Evolutionary conservation across 2,113 vertebrate genomes (phyloP).

Genomic region (Microcebus ravelobensis): DNA sequence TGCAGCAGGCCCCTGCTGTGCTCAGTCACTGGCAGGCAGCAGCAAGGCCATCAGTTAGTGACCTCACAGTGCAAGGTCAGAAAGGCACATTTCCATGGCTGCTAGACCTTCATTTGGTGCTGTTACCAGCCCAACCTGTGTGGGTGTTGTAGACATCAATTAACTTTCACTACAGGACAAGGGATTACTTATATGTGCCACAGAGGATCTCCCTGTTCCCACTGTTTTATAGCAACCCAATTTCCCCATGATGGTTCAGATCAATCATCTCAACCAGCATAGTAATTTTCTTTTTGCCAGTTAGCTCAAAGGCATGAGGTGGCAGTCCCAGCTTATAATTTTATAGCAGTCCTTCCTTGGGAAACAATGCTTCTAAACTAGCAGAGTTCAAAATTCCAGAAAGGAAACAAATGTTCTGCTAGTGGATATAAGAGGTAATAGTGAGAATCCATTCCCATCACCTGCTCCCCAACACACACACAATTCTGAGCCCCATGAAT

Average conservation of each 20-base stretch:
- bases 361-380: background rate
- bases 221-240: background rate
- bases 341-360: background rate
- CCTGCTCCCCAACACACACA: background rate
- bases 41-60: rapidly evolving
- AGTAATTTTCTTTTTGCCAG: background rate
- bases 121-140: background rate
- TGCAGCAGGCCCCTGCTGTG: too few relatives aligned
- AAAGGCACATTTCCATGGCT: background rate
- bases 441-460: background rate
- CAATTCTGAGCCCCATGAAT: background rate
- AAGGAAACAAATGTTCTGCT: background rate
- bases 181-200: too few relatives aligned
- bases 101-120: background rate
- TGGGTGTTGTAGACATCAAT: background rate
- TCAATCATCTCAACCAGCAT: background rate
- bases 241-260: background rate
- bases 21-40: background rate
- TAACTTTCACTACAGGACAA: background rate
- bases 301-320: background rate
- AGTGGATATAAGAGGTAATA: background rate
- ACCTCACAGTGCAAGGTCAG: background rate
- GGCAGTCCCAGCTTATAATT: background rate
- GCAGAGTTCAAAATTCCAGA: background rate
- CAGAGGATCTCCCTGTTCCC: rapidly evolving